Base-by-base conservation (phyloP, 2,113 vertebrate genomes). In the Chitala chitala region DNA sequence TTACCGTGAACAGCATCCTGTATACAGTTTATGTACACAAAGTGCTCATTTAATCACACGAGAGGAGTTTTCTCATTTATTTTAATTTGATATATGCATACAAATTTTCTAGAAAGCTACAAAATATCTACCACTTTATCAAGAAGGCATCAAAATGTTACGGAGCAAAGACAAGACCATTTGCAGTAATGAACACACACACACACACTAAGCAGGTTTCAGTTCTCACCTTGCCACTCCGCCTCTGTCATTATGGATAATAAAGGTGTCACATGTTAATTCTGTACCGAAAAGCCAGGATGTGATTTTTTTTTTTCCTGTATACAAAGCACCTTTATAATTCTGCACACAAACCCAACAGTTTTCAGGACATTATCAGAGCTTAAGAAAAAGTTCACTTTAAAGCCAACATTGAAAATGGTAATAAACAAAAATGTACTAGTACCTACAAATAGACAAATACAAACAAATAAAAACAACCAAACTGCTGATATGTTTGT, bases 91-190 rank as follows among this genome's bases (percentile, higher is more conserved):
- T 97, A 94, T 95, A 94, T 97, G 96, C 96, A 98, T 98, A 98
- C 93, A 98, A 99, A 98, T 92, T 93, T 94, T 95, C 95, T 98
- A 98, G 94, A 98, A 98, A 98, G 96, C 96, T 99, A 99, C 94
- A 99, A 99, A 99, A 98, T 96, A 93, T 95, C 92, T 94, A 98
- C 92, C 93, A 95, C 94, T 94, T 95, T 94, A 92, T 96, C 93
- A 94, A 95, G 95, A 97, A 97, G 94, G 95, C 96, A 96, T 96
- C 93, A 94, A 95, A 94, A 96, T 95, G 92, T 97, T 93, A 96
- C 93, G 89, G 94, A 95, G 94, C 94, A 94, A 94, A 96, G 93
- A 98, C 95, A 92, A 93, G 93, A 97, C 94, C 94, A 94, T 94
- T 94, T 93, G 94, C 94, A 94, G 93, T 92, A 93, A 92, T 93